Conservation (phyloP, 2,113 vertebrate species). For the Zingel zingel region DNA sequence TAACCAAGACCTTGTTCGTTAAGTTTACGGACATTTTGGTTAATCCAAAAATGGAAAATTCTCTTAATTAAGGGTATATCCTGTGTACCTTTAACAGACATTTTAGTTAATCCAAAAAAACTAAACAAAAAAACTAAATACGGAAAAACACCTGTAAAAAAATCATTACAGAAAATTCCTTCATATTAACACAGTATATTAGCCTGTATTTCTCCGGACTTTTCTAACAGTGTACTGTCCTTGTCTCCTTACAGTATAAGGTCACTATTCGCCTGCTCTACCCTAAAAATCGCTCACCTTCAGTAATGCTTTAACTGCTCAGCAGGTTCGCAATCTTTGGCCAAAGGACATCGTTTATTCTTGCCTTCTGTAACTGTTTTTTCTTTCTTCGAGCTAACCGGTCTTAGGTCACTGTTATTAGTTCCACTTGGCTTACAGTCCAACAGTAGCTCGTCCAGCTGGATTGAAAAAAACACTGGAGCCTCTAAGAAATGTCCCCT, state of each 20-base stretch:
- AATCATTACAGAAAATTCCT: no score
- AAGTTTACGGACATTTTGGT: no score
- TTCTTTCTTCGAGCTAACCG: neutral
- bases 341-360: neutral
- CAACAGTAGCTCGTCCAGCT: constrained; percentile 25
- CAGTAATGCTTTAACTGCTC: constrained; percentile 22
- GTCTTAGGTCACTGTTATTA: constrained; percentile 45
- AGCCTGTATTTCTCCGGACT: no score
- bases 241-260: neutral
- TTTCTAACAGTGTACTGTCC: neutral
- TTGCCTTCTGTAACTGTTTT: neutral
- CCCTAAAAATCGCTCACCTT: constrained; percentile 21
- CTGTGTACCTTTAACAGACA: no score
- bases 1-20: no score
- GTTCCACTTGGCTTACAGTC: constrained; percentile 49
- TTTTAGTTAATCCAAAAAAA: no score
- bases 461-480: constrained; percentile 31
- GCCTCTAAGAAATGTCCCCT: neutral
- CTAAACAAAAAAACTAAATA: no score
- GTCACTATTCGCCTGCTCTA: constrained; percentile 7
- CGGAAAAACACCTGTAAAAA: no score
- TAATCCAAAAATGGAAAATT: no score
- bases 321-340: neutral
- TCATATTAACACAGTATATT: no score
- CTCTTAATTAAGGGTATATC: no score